Base-by-base conservation (phyloP, 2,113 vertebrate genomes). In the Connochaetes taurinus region DNA sequence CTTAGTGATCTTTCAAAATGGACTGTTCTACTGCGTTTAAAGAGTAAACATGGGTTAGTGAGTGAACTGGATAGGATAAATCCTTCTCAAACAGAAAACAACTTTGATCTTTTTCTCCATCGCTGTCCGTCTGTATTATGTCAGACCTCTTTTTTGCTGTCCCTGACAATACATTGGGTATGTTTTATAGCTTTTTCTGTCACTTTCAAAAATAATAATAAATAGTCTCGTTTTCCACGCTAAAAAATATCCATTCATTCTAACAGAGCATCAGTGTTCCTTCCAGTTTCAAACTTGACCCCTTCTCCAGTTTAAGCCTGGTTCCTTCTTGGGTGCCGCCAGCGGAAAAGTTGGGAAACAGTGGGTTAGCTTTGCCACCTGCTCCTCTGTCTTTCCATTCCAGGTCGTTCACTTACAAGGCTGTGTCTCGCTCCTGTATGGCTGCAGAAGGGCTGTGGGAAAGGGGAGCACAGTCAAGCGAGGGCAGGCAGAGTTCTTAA, bases 101-200 rank as follows among this genome's bases (percentile, higher is more conserved):
- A 8, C 33, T 94, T 78, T 5, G 29, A 33, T 36, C 25, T 83
- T 94, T 91, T n/a, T 17, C 2, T 3, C 33, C 9, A 3, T 58
- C 2, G 1, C n/a, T 0, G 0, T 40, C 47, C 19, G 5, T 45
- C 25, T 47, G 2, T 50, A 21, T 17, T 7, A 4, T 31, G 13
- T 60, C 55, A 52, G 16, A 43, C 13, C 16, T 40, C n/a, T 71
- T 92, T 92, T 94, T 55, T 27, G 29, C 6, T 8, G 25, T 14
- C 45, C 23, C 85, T 62, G 50, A 84, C 4, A 3, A 6, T 80
- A 58, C 3, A 29, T 71, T 45, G 15, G 5, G 1, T 40, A 19
- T 27, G 15, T 71, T 31, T 62, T 36, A 14, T 53, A 43, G 52
- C 9, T 76, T 90, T 64, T 45, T 19, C 52, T 94, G n/a, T 58